Evolutionary conservation across 2,888 invertebrate genomes (phyloP).

Genomic region (Pollenia amentaria): DNA sequence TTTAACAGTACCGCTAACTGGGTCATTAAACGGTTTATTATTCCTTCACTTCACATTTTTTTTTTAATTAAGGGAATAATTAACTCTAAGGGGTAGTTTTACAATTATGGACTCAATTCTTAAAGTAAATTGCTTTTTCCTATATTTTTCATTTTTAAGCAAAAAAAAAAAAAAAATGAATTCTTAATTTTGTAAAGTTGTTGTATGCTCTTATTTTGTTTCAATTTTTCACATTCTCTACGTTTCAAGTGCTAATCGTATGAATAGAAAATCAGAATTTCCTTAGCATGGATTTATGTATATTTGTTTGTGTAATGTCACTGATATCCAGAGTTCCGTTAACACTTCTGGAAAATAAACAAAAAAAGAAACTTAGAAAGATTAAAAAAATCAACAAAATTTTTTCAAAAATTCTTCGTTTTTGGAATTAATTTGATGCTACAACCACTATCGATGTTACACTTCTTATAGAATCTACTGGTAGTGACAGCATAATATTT

Average conservation of each 20-base stretch:
- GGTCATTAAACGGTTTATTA: not conserved
- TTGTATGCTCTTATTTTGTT: not conserved
- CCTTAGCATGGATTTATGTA: conserved; percentile 4
- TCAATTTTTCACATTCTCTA: not conserved
- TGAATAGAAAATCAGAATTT: conserved; percentile 29
- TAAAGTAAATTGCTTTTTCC: no score
- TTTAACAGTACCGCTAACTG: not conserved
- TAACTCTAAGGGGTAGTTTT: not conserved
- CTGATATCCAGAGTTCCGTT: conserved; percentile 9
- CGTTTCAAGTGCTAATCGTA: not conserved
- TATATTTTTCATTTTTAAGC: no score
- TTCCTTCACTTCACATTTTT: not conserved
- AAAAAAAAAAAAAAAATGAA: not conserved
- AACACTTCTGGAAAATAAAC: not conserved
- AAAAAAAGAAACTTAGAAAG: not conserved
- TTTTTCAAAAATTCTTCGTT: conserved; percentile 18
- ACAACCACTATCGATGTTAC: not conserved
- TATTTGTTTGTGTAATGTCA: not conserved
- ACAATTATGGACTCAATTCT: no score
- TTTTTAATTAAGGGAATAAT: conserved; percentile 10
- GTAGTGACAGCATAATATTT: no score
- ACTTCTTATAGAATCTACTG: not conserved
- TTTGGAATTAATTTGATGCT: conserved; percentile 38
- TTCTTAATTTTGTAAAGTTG: not conserved
- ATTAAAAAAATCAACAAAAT: not conserved